A percentile compares a stretch with the other conserved stretches of the same genome.
Conservation (phyloP, 2,113 vertebrate genomes). For the Echinops telfairi region DNA sequence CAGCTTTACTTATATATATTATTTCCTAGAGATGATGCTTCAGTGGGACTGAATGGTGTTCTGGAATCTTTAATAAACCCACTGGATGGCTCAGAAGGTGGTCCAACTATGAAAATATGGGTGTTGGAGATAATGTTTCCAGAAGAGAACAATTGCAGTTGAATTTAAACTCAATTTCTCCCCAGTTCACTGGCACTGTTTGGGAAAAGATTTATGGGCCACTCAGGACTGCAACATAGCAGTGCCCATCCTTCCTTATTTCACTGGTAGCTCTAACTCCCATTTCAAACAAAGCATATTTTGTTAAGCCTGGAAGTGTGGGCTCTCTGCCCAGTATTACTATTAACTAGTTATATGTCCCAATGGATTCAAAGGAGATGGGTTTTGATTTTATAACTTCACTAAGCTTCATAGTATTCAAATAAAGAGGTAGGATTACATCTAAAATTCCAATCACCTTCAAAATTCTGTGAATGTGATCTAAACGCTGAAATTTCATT, state of each 20-base stretch:
- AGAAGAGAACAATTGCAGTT: not conserved
- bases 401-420: not conserved
- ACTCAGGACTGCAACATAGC: not conserved
- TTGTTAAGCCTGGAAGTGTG: not conserved
- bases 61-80: not conserved
- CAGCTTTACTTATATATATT: not conserved
- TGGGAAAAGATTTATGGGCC: not conserved
- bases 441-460: conserved; percentile 11
- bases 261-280: not conserved
- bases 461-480: not conserved
- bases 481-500: conserved; percentile 21
- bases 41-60: not conserved
- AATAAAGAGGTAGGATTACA: not conserved
- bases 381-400: not conserved
- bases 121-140: not conserved
- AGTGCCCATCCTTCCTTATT: not conserved
- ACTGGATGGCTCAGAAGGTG: not conserved
- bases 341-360: not conserved
- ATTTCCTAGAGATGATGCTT: conserved; percentile 12
- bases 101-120: not conserved
- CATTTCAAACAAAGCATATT: not conserved
- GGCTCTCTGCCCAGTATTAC: not conserved
- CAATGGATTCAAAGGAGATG: not conserved
- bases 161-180: conserved; percentile 40
- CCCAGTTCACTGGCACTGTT: not conserved